Percentiles rank a stretch among this genome's conserved stretches.
Conservation (phyloP, 2,797 vertebrate genomes). For the Pyrocephalus nanus region DNA sequence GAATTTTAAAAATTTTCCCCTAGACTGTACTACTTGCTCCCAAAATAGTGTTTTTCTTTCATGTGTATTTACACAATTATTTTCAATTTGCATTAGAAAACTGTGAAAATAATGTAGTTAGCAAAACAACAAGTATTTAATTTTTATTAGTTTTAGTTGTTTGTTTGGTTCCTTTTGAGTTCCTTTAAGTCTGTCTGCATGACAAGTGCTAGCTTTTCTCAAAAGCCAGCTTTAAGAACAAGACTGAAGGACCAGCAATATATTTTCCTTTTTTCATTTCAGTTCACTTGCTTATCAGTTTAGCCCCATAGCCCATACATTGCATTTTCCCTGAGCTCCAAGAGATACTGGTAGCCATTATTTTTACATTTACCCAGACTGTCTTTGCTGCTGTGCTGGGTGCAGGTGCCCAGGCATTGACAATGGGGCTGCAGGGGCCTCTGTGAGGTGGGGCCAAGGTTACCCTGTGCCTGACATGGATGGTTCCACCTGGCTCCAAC, state of each 20-base stretch:
- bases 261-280: background rate
- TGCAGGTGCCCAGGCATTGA: fast-evolving
- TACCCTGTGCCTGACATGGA: fast-evolving
- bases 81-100: background rate
- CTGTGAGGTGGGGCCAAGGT: fast-evolving
- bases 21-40: background rate
- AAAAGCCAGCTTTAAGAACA: fast-evolving
- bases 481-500: fast-evolving
- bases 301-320: fast-evolving
- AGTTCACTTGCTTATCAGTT: background rate
- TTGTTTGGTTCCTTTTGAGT: background rate
- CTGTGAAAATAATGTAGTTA: background rate
- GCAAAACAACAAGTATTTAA: background rate
- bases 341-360: background rate
- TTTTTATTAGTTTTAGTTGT: background rate
- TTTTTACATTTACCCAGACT: background rate
- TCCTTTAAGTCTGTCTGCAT: background rate
- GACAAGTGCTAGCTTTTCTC: background rate
- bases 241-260: background rate
- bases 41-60: background rate
- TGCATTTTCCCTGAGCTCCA: background rate
- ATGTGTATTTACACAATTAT: background rate
- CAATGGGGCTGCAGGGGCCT: fast-evolving
- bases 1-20: background rate
- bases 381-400: background rate